These are phyloP conservation scores for Meloidogyne exigua DNA, from an alignment of 1,140 invertebrate species.

Conservation along the genomic window DNA sequence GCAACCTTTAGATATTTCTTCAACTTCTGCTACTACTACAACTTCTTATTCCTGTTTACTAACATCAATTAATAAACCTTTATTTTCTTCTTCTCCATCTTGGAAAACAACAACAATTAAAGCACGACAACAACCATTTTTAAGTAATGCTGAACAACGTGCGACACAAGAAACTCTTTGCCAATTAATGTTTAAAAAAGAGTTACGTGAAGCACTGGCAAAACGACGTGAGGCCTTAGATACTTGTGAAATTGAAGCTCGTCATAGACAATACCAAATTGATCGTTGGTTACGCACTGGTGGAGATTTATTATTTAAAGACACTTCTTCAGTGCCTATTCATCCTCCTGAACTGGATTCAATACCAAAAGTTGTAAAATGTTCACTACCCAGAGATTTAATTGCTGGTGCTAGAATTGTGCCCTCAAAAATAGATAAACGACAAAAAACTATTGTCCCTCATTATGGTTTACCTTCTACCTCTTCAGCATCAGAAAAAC, in stretches of 20 bases:
- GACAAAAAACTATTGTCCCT: not conserved
- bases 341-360: conserved; percentile 29
- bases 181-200: conserved; percentile 58
- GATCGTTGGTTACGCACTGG: conserved; percentile 54
- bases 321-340: conserved; percentile 40
- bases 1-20: not conserved
- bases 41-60: not conserved
- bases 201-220: conserved; percentile 50
- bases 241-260: conserved; percentile 60
- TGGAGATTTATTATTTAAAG: not conserved
- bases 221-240: conserved; percentile 46
- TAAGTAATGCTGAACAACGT: conserved; percentile 26
- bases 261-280: conserved; percentile 58
- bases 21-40: not conserved
- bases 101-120: not conserved
- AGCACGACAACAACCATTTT: not conserved
- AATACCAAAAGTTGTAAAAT: conserved; percentile 48
- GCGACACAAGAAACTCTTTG: conserved; percentile 29
- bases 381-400: conserved; percentile 44
- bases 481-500: not conserved
- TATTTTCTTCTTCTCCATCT: not conserved
- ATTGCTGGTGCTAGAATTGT: conserved; percentile 44
- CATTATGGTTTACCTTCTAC: conserved; percentile 2
- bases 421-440: conserved; percentile 10
- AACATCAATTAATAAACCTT: not conserved